phyloP scores from a whole-genome alignment of 2,113 vertebrate genomes.

The Vulpes ferrilata region DNA sequence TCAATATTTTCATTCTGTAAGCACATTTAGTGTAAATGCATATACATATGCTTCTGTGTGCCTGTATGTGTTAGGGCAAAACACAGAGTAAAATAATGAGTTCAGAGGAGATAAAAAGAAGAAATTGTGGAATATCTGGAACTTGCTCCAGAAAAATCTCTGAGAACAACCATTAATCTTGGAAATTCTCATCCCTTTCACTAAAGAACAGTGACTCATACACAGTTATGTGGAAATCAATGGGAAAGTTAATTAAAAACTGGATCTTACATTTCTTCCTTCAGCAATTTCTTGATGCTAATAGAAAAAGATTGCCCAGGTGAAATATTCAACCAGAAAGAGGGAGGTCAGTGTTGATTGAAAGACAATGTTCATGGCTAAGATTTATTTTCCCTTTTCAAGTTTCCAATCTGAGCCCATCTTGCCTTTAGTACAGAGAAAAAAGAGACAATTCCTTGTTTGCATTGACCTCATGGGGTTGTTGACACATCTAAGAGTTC shows the following conservation, averaged over 20 bases:
- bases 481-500: background rate
- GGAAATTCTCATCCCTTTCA: conserved; percentile 16
- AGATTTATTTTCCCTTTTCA: conserved; percentile 44
- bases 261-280: conserved; percentile 58
- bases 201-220: conserved; percentile 12
- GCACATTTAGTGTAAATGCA: background rate
- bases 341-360: background rate
- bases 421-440: background rate
- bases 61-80: background rate
- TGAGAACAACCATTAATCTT: conserved; percentile 30
- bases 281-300: conserved; percentile 33
- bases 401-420: background rate
- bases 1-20: background rate
- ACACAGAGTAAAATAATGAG: background rate
- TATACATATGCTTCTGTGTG: background rate
- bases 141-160: background rate
- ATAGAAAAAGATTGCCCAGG: conserved; percentile 35
- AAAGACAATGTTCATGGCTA: background rate
- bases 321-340: background rate
- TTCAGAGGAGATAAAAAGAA: background rate
- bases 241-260: conserved; percentile 73
- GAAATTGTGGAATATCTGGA: background rate
- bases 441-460: background rate
- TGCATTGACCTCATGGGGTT: background rate
- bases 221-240: conserved; percentile 66